Percentiles rank a stretch among this genome's conserved stretches.
Conservation (phyloP, 2,888 invertebrate genomes). For the Pycnomerus fuliginosus region DNA sequence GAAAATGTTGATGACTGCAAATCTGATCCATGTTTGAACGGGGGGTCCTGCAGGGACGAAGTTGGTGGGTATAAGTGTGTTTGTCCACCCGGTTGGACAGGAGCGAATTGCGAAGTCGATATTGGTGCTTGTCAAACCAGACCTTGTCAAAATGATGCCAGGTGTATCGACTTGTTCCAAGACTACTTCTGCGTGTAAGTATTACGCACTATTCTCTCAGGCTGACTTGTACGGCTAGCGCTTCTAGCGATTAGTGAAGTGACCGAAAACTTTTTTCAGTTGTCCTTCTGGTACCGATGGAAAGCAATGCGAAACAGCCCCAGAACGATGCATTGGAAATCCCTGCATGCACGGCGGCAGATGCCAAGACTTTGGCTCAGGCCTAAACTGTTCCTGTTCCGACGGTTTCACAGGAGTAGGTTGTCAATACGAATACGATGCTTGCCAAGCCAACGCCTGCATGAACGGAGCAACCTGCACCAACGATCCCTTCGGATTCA, state of each 20-base stretch:
- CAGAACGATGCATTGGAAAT: conserved; percentile 89
- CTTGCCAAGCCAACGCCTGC: conserved; percentile 86
- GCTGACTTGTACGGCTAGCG: no score
- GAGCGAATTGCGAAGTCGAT: conserved; percentile 80
- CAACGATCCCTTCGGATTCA: conserved; percentile 82
- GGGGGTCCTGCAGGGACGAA: conserved; percentile 85
- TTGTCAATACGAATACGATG: conserved; percentile 92
- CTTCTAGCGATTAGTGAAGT: no score
- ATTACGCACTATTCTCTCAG: conserved; percentile 21
- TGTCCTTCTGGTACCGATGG: conserved; percentile 96
- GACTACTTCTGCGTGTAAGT: conserved; percentile 88
- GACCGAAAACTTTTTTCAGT: no score
- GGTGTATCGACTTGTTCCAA: conserved; percentile 88
- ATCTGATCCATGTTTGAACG: conserved; percentile 82
- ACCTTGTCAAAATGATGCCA: conserved; percentile 92
- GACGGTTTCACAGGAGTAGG: conserved; percentile 72
- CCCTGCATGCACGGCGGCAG: conserved; percentile 96
- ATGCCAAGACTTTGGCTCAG: conserved; percentile 94
- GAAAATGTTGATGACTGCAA: conserved; percentile 85
- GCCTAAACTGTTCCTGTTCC: conserved; percentile 91
- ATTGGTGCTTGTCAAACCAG: conserved; percentile 82
- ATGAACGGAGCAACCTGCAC: conserved; percentile 91
- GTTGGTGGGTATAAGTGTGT: conserved; percentile 80
- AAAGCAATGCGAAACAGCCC: conserved; percentile 95
- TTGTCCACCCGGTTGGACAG: conserved; percentile 85